Base-by-base conservation (phyloP, 2,113 vertebrate genomes). In the Phocoena phocoena region DNA sequence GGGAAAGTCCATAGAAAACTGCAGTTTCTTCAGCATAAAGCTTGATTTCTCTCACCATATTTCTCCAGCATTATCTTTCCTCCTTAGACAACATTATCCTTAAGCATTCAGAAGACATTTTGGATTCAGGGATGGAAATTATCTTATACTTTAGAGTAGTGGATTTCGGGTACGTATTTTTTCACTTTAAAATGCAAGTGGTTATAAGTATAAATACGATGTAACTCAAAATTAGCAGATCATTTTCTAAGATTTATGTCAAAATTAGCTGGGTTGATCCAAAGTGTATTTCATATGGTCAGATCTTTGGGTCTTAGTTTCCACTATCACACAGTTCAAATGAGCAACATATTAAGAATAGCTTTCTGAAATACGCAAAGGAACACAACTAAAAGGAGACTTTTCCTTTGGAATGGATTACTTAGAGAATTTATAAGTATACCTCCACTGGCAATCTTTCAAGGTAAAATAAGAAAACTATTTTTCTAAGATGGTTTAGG, bases 41-140 rank as follows among this genome's bases (percentile, higher is more conserved):
- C 15, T 65, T 17, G 38, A 68, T 79, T 93, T 53, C 18, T 90
- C 58, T 95, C 89, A 85, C 33, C 20, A 12, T 50, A 50, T 90
- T 87, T 87, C n/a, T 83, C 74, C 60, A 76, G 36, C 18, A 41
- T 83, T 95, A 71, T 77, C 79, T 95, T 76, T 20, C 20, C 4
- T 91, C 89, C 21, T 68, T 95, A 90, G 17, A 25, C 26, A 80
- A 84, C 5, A 47, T 79, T 58, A 89, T 86, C 38, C 18, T 93
- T 67, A 96, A 91, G 33, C 36, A 62, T 71, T 96, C 79, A 88
- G 67, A 93, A 91, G 63, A 76, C 36, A 93, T 81, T 96, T 93
- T 81, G 62, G 33, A 71, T 82, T 96, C 77, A 89, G 33, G 20
- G 95, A 68, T 41, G 58, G 50, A 97, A 86, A 91, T 95, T 89